phyloP scores from a whole-genome alignment of 2,888 invertebrate species.

The Chloromyia formosa region DNA sequence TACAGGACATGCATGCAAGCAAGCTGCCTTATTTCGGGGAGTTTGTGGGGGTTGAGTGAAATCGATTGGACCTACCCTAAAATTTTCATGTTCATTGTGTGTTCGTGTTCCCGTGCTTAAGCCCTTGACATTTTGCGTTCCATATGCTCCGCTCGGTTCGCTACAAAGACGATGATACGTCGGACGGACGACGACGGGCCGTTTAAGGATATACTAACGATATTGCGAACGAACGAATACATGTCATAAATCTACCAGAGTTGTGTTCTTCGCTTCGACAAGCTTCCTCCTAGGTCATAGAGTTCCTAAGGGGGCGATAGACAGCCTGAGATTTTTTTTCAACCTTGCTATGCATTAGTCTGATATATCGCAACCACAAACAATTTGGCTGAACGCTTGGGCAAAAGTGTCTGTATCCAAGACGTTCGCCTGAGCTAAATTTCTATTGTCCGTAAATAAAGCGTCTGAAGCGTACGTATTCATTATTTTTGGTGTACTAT shows the following conservation, averaged over 20 bases:
- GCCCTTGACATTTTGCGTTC: constrained; percentile 29
- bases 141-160: background rate
- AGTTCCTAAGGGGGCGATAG: background rate
- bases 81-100: constrained; percentile 17
- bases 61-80: constrained; percentile 39
- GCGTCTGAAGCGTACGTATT: constrained; percentile 36
- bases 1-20: too few species aligned
- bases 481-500: constrained; percentile 3
- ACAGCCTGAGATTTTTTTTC: background rate
- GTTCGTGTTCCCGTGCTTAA: constrained; percentile 3
- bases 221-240: background rate
- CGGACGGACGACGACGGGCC: background rate
- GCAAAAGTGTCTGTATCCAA: background rate
- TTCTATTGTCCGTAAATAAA: constrained; percentile 38
- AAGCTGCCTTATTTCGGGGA: too few species aligned
- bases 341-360: background rate
- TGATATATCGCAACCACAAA: background rate
- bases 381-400: background rate
- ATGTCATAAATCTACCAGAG: constrained; percentile 25
- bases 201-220: background rate
- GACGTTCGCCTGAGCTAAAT: constrained; percentile 12
- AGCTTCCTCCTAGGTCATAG: background rate
- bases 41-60: background rate
- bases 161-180: background rate
- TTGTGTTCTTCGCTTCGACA: background rate